Percentiles rank a stretch among this genome's conserved stretches.
These are phyloP conservation scores for Prionace glauca DNA, from an alignment of 2,797 vertebrate genomes.

Conservation along the genomic window DNA sequence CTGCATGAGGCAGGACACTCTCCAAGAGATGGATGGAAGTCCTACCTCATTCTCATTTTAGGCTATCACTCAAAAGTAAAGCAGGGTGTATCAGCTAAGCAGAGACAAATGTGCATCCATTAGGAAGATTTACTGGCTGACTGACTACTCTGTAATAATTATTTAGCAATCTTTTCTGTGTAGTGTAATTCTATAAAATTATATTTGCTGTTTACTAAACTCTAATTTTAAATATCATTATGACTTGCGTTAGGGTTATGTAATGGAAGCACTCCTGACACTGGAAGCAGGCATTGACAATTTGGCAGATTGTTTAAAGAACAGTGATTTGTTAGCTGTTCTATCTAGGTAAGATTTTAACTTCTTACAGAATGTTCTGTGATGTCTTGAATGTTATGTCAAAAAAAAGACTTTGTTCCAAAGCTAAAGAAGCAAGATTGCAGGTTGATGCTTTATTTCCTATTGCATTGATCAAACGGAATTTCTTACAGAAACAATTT, in stretches of 20 bases:
- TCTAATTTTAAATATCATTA: neutral
- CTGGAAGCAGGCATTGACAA: constrained; percentile 94
- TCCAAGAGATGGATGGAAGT: no score
- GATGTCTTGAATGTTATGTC: neutral
- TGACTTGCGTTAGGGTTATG: constrained; percentile 72
- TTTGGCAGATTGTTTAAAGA: constrained; percentile 92
- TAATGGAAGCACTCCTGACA: constrained; percentile 93
- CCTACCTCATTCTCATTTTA: no score
- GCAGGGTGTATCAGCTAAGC: no score
- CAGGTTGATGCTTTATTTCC: neutral
- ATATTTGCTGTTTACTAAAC: neutral
- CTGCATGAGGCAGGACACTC: no score
- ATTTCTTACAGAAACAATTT: neutral
- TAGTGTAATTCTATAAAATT: neutral
- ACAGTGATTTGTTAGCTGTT: constrained; percentile 87
- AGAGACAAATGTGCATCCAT: no score
- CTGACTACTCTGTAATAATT: neutral
- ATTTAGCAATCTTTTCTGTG: neutral
- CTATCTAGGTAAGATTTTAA: constrained; percentile 75
- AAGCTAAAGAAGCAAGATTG: neutral
- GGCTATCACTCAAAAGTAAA: no score
- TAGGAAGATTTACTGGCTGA: neutral
- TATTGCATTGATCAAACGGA: neutral
- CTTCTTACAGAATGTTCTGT: neutral
- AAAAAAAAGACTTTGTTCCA: neutral